Evolutionary conservation across 2,888 invertebrate species (phyloP), one percentile per base, ranked within the genome.

Genomic region (Crossocerus cetratus): DNA sequence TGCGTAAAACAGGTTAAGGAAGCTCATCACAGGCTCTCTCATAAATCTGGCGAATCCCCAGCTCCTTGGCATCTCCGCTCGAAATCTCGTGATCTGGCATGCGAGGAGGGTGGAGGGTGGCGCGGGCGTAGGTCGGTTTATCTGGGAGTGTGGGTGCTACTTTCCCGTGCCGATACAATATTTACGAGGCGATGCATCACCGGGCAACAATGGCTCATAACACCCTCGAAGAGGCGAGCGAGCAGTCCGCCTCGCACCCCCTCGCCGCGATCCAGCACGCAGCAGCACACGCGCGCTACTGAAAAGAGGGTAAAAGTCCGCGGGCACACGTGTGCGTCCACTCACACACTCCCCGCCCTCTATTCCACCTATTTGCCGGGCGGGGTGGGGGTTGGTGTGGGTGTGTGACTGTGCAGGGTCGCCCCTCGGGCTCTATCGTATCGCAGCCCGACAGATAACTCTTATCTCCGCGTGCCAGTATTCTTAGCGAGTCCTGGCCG

Each of bases 161-260:
- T 84, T 85, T 83, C 83, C 32, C 79, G 84, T 78, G 81, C 81
- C 86, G 87, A 89, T 89, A 86, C 83, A 86, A 88, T 88, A 89
- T 90, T 89, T 89, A 89, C 88, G 89, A 88, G 89, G 86, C 87
- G 88, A 90, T 90, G 88, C 86, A 90, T 90, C 90, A 90, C 77
- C 82, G 78, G 78, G 82, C 87, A 87, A 90, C 90, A 90, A 90
- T 89, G 85, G 87, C 84, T 86, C 84, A 83, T 87, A 85, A 86
- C 85, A 85, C 85, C 84, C 85, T 80, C 79, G 81, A 79, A 73
- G 75, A 83, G 83, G 84, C 86, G 86, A 86, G 84, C 82, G 23
- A 23, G 23, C n/a, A 23, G 23, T 8, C 8, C 32, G 4, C 1
- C 8, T 32, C 11, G 78, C 83, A 78, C 75, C 77, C 76, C 72